These are phyloP conservation scores for Daboia siamensis DNA, from an alignment of 2,113 vertebrate species.

Conservation along the genomic window DNA sequence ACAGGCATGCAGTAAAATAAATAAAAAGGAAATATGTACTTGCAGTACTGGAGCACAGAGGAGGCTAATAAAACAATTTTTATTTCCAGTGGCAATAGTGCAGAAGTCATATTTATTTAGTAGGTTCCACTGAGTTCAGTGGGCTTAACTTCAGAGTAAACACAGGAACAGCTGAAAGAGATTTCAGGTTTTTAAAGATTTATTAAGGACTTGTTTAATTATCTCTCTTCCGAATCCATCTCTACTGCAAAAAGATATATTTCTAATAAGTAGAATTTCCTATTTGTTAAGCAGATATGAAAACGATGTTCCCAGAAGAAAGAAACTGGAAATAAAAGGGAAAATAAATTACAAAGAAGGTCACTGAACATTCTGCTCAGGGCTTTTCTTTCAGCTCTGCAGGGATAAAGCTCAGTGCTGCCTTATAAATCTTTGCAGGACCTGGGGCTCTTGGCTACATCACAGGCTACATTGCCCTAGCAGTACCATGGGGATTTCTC, in stretches of 20 bases:
- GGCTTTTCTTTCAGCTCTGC: not conserved
- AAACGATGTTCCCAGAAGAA: not conserved
- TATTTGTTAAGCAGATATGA: not conserved
- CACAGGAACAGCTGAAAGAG: not conserved
- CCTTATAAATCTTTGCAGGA: slow-evolving; percentile 1
- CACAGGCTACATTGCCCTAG: not conserved
- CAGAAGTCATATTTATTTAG: not conserved
- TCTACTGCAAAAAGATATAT: not conserved
- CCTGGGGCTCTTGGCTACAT: not conserved
- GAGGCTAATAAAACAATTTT: not conserved
- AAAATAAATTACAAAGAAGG: slow-evolving; percentile 20
- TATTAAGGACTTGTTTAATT: not conserved
- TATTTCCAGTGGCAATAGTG: not conserved
- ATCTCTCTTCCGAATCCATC: not conserved
- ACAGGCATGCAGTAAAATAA: not conserved
- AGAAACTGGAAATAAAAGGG: slow-evolving; percentile 2
- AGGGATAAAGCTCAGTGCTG: not conserved
- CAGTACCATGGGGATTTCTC: not conserved
- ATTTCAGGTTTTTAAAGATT: not conserved
- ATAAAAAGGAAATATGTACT: not conserved
- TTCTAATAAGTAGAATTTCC: not conserved
- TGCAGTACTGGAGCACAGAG: not conserved
- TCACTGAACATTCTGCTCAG: not conserved
- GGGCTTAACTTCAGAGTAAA: not conserved
- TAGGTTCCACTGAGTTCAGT: not conserved